Evolutionary conservation across 2,888 invertebrate genomes (phyloP), one percentile per base, ranked within the genome.

Genomic region (Deilephila porcellus): DNA sequence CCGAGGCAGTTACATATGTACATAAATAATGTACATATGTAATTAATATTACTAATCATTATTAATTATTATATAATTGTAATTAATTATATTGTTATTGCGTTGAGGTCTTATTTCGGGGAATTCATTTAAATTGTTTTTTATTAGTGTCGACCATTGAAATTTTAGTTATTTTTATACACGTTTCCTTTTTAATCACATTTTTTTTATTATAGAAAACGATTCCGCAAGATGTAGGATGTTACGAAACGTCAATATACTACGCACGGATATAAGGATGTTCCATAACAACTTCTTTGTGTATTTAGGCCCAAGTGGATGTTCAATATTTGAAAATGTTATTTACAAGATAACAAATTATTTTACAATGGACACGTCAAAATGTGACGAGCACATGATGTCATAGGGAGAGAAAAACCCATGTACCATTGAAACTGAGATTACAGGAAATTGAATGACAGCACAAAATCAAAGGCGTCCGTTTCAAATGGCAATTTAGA

Each of bases 381-480:
- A 25, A 67, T 45, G 25, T 20, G 6, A 64, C 4, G 11, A 67
- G 14, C 20, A 67, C 25, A 67, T 52, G 52, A 52, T 52, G 67
- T 52, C 52, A 67, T 52, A 56, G 56, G 34, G n/a, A 72, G 62
- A 52, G 70, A 64, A 73, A 63, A 67, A 52, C 52, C 70, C 17
- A 74, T 76, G 63, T 56, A 64, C 71, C 62, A 74, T 67, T 60
- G 74, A 74, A 76, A 70, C 71, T 60, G 67, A 67, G 45, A 67
- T 25, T 6, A 25, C 45, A 67, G 67, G 67, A 67, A 45, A 67
- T 25, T 45, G 67, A 52, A 25, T 52, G 67, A 25, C 45, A 52
- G 37, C 11, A 64, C 20, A 37, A 37, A 20, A 37, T 20, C 20
- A 20, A 45, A 45, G 11, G 6, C 45, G 45, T 45, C 45, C 17